phyloP scores from a whole-genome alignment of 92 coral and sea anemone genomes.

The Epizoanthus fatuus region DNA sequence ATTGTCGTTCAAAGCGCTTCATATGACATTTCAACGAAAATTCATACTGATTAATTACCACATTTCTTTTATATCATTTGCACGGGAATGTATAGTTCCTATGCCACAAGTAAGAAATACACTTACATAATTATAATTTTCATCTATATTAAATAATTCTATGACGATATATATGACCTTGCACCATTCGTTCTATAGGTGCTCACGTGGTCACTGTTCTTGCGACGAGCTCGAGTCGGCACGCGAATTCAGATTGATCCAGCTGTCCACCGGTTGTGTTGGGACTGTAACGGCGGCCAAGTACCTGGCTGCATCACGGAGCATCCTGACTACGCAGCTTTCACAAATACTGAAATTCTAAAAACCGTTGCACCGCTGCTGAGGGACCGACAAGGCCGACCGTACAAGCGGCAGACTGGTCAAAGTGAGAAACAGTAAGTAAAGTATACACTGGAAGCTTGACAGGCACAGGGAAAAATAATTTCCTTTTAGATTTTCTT shows the following conservation, averaged over 20 bases:
- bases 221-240: not conserved
- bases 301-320: conserved; percentile 41
- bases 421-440: conserved; percentile 65
- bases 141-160: too few relatives aligned
- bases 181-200: not conserved
- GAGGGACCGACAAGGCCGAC: conserved; percentile 52
- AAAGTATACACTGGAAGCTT: not conserved
- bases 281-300: conserved; percentile 27
- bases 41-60: too few relatives aligned
- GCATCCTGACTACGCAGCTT: conserved; percentile 59
- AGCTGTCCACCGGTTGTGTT: conserved; percentile 27
- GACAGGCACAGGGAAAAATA: not conserved
- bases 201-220: conserved; percentile 32
- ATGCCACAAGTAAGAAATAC: too few relatives aligned
- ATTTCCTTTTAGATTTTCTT: not conserved
- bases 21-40: too few relatives aligned
- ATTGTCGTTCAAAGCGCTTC: too few relatives aligned
- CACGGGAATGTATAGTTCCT: too few relatives aligned
- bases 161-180: too few relatives aligned
- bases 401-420: conserved; percentile 40
- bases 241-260: conserved; percentile 30
- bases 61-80: too few relatives aligned
- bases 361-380: conserved; percentile 58
- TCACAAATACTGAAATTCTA: conserved; percentile 53
- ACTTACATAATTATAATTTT: too few relatives aligned